Base-by-base conservation (phyloP, 2,888 invertebrate species). In the Amphipoea oculea region DNA sequence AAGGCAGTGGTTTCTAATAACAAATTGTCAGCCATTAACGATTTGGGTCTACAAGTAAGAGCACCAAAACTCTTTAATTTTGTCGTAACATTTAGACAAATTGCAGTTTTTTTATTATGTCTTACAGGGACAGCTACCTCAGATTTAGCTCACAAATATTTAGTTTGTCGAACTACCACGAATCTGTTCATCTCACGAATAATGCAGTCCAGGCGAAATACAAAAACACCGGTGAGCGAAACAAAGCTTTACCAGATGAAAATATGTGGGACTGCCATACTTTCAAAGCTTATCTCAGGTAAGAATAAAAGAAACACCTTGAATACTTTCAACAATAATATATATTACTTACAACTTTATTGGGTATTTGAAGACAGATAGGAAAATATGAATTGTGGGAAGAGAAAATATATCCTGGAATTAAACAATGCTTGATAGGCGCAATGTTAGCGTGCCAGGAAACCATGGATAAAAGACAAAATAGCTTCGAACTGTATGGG, bases 231-330 rank as follows among this genome's bases (percentile, higher is more conserved):
- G 97, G 97, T 2, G 97, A 98, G 81, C 96, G 98, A 83, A 98
- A 98, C 94, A 97, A 98, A 92, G 97, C 98, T 2, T 95, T 99
- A 76, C 99, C 99, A 0, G 97, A 97, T 76, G 99, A 99, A 92
- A 99, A 99, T 93, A 99, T 99, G 99, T 99, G 99, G 99, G 99
- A 99, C 89, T 98, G 98, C 92, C 97, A 98, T 92, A 97, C 98
- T 79, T 98, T 99, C 94, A 98, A 98, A 96, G 95, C 97, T 71
- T 98, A 97, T 91, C 96, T 98, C 73, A 97, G 97, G 98, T 98
- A 97, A 95, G 92, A 60, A 85, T 86, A 51, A 42, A 68, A 71
- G 63, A 73, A 60, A 63, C 45, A 67, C 89, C 83, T 88, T 60
- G 42, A 77, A 73, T 76, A 72, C n/a, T 72, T 77, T 80, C 14